Evolutionary conservation across 30 jellyfish, hydroid and myxozoan species (phyloP), one percentile per base, ranked within the genome.

Genomic region (Aurelia sp.): DNA sequence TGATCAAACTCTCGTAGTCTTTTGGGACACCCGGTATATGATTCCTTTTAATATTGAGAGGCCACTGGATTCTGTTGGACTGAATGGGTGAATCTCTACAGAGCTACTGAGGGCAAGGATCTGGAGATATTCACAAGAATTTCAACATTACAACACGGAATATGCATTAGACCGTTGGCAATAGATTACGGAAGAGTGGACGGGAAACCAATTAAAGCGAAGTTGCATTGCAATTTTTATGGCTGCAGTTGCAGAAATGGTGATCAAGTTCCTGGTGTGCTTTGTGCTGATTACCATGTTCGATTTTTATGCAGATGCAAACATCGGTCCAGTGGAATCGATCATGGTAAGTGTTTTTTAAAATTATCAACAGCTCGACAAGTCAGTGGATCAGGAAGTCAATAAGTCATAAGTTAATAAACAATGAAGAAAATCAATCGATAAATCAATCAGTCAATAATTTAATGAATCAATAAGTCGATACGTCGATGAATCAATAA

Each of bases 61-160:
- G 4, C 10, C 50, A 37, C 83, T 40, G 85, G 85, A 21, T 57
- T 81, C 62, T 81, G 91, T 40, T 81, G 91, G 91, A 81, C 91
- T 18, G 69, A 81, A 22, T 81, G 91, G 91, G 40, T 81, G 52
- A 81, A 81, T 62, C 23, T 35, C 30, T 55, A 81, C 62, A 66
- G 23, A 52, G 74, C 85, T 22, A 21, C 86, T 44, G 91, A 81
- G 67, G 91, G 91, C 2, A 68, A 41, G n/a, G 91, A 81, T 40
- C 64, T 47, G 18, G 91, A 81, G 31, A 52, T 67, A 18, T 59
- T 53, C 47, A 68, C 71, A 17, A 40, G 65, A 23, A 35, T 16
- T 66, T 69, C 74, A 9, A 27, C 68, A 17, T 50, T 65, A 10
- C 52, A 35, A 22, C 13, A 81, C 22, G 50, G 50, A 51, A 69